A percentile compares a stretch with the other conserved stretches of the same genome.
phyloP scores from a whole-genome alignment of 2,797 vertebrate species.

The Pachyuromys duprasi region DNA sequence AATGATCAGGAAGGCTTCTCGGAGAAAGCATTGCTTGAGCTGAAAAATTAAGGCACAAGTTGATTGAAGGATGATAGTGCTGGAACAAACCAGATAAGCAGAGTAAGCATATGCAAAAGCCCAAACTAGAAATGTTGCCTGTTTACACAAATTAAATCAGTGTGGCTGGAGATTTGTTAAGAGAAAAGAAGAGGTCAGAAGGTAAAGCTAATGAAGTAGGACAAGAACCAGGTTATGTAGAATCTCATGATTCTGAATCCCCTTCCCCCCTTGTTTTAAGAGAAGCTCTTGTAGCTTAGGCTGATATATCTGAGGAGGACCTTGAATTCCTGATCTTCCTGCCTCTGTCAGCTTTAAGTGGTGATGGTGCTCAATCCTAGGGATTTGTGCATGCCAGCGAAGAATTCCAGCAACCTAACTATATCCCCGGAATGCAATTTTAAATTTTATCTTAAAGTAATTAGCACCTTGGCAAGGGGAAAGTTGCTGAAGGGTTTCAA shows the following conservation, averaged over 20 bases:
- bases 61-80: neutral
- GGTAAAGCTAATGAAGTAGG: constrained; percentile 4
- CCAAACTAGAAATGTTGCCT: neutral
- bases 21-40: constrained; percentile 42
- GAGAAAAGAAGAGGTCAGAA: neutral
- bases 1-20: neutral
- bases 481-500: constrained; percentile 51
- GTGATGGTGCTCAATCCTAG: neutral
- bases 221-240: neutral
- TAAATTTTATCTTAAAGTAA: constrained; percentile 55
- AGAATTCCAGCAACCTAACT: neutral
- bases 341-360: neutral
- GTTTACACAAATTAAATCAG: constrained; percentile 46
- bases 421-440: neutral
- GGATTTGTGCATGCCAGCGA: neutral
- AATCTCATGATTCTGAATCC: neutral
- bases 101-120: constrained; percentile 16
- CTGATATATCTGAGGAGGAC: neutral
- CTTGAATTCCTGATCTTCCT: neutral
- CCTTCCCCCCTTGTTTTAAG: too few species aligned
- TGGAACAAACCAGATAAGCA: constrained; percentile 30
- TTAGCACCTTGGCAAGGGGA: constrained; percentile 33
- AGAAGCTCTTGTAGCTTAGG: neutral
- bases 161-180: neutral
- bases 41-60: constrained; percentile 38